Conservation (phyloP, 2,113 vertebrate species). For the Alexandromys fortis region DNA sequence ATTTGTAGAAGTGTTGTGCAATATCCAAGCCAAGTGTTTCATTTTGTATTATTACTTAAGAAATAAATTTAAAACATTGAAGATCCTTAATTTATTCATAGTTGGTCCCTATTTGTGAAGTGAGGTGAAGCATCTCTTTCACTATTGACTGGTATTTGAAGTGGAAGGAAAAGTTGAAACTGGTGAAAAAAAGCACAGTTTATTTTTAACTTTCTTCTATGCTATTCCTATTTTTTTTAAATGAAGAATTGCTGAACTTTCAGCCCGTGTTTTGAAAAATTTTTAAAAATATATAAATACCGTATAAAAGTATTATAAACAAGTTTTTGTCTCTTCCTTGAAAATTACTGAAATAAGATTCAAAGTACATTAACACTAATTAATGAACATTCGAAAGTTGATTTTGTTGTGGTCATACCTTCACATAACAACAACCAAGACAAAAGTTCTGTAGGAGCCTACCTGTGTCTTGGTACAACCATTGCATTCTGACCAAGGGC, state of each 20-base stretch:
- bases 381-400: neutral
- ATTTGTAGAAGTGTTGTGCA: slow-evolving; percentile 19
- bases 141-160: neutral
- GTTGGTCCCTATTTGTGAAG: neutral
- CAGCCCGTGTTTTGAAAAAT: neutral
- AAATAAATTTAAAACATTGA: slow-evolving; percentile 7
- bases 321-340: neutral
- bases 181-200: neutral
- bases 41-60: slow-evolving; percentile 24
- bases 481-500: slow-evolving; percentile 92
- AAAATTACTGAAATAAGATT: slow-evolving; percentile 26
- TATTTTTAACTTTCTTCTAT: slow-evolving; percentile 29
- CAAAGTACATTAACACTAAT: neutral
- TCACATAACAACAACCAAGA: neutral
- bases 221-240: slow-evolving; percentile 19
- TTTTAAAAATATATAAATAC: neutral
- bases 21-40: neutral
- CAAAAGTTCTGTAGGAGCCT: slow-evolving; percentile 8
- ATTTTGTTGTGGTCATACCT: neutral
- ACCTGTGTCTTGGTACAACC: slow-evolving; percentile 91
- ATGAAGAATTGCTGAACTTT: neutral
- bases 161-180: neutral
- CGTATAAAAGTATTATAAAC: neutral
- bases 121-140: neutral
- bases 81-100: slow-evolving; percentile 21